phyloP scores from a whole-genome alignment of 2,888 invertebrate genomes.

The Conus canariensis region DNA sequence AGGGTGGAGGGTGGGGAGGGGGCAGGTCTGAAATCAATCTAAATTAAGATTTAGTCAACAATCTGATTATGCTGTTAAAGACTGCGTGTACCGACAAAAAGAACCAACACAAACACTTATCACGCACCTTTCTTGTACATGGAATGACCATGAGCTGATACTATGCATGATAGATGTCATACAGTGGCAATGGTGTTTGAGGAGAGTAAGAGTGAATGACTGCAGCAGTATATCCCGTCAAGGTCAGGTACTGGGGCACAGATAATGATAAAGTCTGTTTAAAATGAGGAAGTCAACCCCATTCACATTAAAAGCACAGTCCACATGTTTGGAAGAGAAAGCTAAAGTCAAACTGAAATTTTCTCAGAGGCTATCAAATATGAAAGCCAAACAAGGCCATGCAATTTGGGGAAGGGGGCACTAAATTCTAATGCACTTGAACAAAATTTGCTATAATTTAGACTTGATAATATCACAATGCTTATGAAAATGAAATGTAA shows the following conservation, averaged over 20 bases:
- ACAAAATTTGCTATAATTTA: no score
- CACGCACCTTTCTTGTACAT: background rate
- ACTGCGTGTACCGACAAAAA: background rate
- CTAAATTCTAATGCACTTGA: no score
- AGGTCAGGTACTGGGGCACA: conserved; percentile 16
- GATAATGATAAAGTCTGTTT: background rate
- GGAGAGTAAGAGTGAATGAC: background rate
- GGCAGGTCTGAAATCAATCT: no score
- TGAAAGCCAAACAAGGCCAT: no score
- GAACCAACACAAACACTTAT: background rate
- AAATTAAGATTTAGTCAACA: background rate
- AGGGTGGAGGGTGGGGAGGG: background rate
- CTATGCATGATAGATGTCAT: background rate
- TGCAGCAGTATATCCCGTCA: conserved; percentile 32
- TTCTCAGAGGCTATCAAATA: no score
- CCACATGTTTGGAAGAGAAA: no score
- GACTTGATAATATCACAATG: no score
- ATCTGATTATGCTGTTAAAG: conserved; percentile 4
- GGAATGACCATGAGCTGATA: conserved; percentile 4
- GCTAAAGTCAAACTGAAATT: no score
- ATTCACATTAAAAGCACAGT: background rate
- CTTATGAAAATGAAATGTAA: no score
- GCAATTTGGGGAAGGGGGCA: no score
- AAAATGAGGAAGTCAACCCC: background rate
- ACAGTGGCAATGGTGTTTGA: background rate